Percentiles rank a stretch among this genome's conserved stretches.
Evolutionary conservation across 2,888 invertebrate genomes (phyloP).

Genomic region (Ennomos quercinarius): DNA sequence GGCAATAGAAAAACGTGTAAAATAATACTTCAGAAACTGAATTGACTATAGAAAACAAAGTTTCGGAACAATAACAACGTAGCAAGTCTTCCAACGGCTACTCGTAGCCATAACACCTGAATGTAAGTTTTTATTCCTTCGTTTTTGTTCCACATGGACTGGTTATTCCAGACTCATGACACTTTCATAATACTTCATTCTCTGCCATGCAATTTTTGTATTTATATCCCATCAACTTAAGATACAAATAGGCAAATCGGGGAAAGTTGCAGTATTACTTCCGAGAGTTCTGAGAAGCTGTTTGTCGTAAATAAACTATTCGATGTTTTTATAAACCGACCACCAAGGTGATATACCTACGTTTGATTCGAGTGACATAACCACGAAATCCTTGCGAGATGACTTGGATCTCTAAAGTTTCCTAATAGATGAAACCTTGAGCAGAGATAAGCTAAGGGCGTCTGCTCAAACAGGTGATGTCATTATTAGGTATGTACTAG

Average conservation of each 20-base stretch:
- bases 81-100: background rate
- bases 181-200: conserved; percentile 17
- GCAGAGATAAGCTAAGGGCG: conserved; percentile 59
- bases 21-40: too few relatives aligned
- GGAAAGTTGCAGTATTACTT: conserved; percentile 11
- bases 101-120: conserved; percentile 1
- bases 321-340: conserved; percentile 1
- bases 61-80: background rate
- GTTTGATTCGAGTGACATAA: conserved; percentile 35
- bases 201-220: conserved; percentile 13
- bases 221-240: conserved; percentile 13
- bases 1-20: too few relatives aligned
- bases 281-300: conserved; percentile 14
- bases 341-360: conserved; percentile 8
- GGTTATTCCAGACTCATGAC: conserved; percentile 21
- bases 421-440: conserved; percentile 52
- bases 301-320: conserved; percentile 6
- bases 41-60: background rate
- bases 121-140: conserved; percentile 1
- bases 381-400: conserved; percentile 38
- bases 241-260: conserved; percentile 2
- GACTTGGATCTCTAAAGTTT: conserved; percentile 41
- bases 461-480: conserved; percentile 55
- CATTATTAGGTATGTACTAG: conserved; percentile 35
- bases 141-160: conserved; percentile 15